A percentile compares a stretch with the other conserved stretches of the same genome.
Conservation (phyloP, 2,888 invertebrate species). For the Caenorhabditis japonica region DNA sequence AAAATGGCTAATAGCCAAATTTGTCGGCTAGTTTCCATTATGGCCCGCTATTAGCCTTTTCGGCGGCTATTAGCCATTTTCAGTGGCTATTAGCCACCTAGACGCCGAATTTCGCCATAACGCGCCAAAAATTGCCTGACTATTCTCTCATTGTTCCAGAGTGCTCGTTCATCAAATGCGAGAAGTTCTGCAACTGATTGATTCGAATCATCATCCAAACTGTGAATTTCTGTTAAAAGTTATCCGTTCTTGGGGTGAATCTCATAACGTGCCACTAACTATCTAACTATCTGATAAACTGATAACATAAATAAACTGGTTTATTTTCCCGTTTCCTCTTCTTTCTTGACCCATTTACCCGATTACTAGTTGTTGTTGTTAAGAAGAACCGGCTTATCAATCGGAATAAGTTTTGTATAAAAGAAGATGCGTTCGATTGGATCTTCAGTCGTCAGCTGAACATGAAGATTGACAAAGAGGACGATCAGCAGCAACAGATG, state of each 20-base stretch:
- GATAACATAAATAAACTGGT: constrained; percentile 28
- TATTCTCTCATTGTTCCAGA: too few relatives aligned
- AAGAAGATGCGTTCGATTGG: constrained; percentile 3
- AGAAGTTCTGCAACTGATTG: constrained; percentile 48
- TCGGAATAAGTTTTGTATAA: constrained; percentile 18
- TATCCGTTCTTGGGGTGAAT: constrained; percentile 35
- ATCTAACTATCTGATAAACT: neutral
- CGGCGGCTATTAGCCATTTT: too few relatives aligned
- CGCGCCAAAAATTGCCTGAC: too few relatives aligned
- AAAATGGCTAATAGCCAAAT: too few relatives aligned
- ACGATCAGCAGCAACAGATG: constrained; percentile 68
- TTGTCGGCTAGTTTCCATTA: too few relatives aligned
- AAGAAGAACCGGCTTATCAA: constrained; percentile 35
- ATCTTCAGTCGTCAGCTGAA: constrained; percentile 57
- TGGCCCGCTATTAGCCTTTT: too few relatives aligned
- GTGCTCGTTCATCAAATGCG: constrained; percentile 51
- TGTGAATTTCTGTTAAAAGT: constrained; percentile 38
- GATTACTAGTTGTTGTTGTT: constrained; percentile 41
- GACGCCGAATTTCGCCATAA: too few relatives aligned
- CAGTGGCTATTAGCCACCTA: too few relatives aligned
- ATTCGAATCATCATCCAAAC: constrained; percentile 45
- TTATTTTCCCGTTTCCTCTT: neutral
- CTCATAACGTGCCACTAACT: too few relatives aligned
- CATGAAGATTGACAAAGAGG: constrained; percentile 59
- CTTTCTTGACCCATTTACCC: constrained; percentile 43